Evolutionary conservation across 1,140 invertebrate genomes (phyloP).

Genomic region (Stenopsyche tienmushanensis): DNA sequence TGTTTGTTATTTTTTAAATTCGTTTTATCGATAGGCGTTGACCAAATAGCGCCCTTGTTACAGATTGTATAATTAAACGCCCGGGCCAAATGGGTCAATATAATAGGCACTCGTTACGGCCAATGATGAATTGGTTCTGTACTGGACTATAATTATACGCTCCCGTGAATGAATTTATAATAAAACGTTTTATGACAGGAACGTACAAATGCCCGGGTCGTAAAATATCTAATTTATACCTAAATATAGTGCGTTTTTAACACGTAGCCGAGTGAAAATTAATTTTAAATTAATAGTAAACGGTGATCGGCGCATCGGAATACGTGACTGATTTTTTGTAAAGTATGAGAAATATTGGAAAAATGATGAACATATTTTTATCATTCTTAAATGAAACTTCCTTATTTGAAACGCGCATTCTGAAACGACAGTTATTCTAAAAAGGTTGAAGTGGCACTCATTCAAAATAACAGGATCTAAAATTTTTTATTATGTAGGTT

Average conservation of each 20-base stretch:
- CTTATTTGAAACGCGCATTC: too few species aligned
- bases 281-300: constrained; percentile 1
- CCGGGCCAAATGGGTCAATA: not conserved
- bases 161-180: constrained; percentile 12
- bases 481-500: too few species aligned
- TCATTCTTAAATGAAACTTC: too few species aligned
- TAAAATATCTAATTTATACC: constrained; percentile 9
- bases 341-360: too few species aligned
- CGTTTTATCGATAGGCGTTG: not conserved
- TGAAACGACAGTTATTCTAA: too few species aligned
- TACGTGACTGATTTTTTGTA: too few species aligned
- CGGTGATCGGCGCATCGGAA: too few species aligned
- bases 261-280: not conserved
- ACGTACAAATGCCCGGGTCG: not conserved
- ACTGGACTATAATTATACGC: constrained; percentile 8
- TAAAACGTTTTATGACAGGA: not conserved
- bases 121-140: constrained; percentile 6
- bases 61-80: constrained; percentile 6
- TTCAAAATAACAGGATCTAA: too few species aligned
- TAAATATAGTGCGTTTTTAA: not conserved
- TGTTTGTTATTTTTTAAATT: too few species aligned
- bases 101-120: constrained; percentile 8
- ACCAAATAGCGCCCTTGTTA: constrained; percentile 14
- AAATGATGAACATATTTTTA: too few species aligned
- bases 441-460: too few species aligned